Evolutionary conservation across 35 echinoderm and acorn worm genomes (phyloP), one percentile per base, ranked within the genome.

Genomic region (Acanthaster planci): DNA sequence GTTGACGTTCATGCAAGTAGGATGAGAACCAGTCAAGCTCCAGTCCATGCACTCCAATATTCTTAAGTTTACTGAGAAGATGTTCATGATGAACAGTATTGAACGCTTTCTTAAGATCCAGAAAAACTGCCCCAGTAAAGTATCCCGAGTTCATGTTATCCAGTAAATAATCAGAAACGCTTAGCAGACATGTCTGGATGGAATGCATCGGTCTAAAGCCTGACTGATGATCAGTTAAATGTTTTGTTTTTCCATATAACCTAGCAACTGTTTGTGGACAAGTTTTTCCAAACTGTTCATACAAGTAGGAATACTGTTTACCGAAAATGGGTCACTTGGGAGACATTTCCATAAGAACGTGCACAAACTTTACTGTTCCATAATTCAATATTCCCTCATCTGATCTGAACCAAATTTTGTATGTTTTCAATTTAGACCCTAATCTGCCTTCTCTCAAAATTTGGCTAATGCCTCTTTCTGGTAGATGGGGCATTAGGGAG

Each of bases 21-120:
- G 83, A 85, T 44, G 4, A 40, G 30, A 85, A 85, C 83, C 60
- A 76, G 35, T 85, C 64, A 32, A 40, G 83, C 83, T 85, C 83
- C 35, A 85, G 60, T 40, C 83, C 83, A 38, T 26, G 32, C 37
- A 85, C 35, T 42, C 83, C 59, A 85, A 56, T 76, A 16, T 76
- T 76, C 1, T 60, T 68, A 27, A 76, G 18, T 40, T 85, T 85
- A 22, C 38, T 75, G 42, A 85, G 36, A 75, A 85, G 82, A 51
- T 19, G 1, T 38, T 37, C n/a, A 37, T 84, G 82, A 9, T 72
- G 59, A 42, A 85, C 83, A 0, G 60, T 85, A 29, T 75, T 60
- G 38, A 85, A 85, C 16, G 60, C 83, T 52, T 76, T 85, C 38
- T 76, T 85, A 12, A 85, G 60, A 27, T 85, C 83, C 10, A 72